These are phyloP conservation scores for Fregetta grallaria DNA, from an alignment of 2,113 vertebrate genomes.

Conservation along the genomic window DNA sequence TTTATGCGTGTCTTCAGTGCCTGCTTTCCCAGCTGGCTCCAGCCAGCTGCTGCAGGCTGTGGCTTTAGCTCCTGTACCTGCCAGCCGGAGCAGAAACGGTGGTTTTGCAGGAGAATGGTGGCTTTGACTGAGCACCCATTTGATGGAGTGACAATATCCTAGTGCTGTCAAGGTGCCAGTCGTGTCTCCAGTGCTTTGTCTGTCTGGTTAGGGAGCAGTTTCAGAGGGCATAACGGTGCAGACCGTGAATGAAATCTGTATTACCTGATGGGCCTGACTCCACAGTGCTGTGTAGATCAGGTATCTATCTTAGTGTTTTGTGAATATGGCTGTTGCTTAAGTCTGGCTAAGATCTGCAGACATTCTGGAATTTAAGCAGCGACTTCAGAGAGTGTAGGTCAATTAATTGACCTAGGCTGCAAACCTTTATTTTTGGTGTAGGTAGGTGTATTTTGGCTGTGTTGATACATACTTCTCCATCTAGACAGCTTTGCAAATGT, in stretches of 20 bases:
- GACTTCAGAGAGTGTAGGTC: background rate
- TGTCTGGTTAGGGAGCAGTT: background rate
- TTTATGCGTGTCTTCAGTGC: rapidly evolving
- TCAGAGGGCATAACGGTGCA: background rate
- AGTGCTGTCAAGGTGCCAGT: background rate
- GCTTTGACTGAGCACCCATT: background rate
- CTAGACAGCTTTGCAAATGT: background rate
- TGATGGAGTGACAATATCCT: background rate
- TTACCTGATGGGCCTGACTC: background rate
- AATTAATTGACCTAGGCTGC: background rate
- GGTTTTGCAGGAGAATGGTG: background rate
- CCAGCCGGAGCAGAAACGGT: background rate
- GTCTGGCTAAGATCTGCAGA: background rate
- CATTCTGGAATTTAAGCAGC: background rate
- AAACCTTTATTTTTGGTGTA: background rate
- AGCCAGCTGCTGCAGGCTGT: background rate
- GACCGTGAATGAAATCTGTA: background rate
- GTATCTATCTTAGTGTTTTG: background rate
- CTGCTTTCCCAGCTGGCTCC: background rate
- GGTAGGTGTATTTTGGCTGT: background rate
- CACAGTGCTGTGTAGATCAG: background rate
- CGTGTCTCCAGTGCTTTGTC: background rate
- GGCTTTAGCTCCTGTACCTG: background rate
- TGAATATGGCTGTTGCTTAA: background rate
- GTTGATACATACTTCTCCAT: background rate